Evolutionary conservation across 2,888 invertebrate species (phyloP).

Genomic region (Papilio demoleus): DNA sequence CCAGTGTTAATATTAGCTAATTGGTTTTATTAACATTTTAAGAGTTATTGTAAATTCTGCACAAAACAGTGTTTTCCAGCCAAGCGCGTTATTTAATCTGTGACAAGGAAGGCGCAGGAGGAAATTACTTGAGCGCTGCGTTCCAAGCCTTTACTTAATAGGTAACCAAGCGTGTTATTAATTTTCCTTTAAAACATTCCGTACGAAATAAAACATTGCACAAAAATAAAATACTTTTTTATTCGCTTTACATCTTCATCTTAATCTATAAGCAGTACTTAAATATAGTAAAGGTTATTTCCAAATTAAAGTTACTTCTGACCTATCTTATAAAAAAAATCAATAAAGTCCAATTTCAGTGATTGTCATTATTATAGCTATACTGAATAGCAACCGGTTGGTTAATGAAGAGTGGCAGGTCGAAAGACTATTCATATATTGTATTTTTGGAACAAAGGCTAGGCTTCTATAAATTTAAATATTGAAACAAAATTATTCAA

Average conservation of each 20-base stretch:
- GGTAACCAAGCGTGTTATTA: slow-evolving; percentile 16
- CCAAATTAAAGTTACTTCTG: background rate
- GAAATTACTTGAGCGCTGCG: slow-evolving; percentile 21
- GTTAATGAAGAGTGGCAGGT: too few relatives aligned
- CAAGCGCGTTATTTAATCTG: slow-evolving; percentile 15
- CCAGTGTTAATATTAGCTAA: too few relatives aligned
- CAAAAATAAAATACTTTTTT: background rate
- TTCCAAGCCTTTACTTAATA: slow-evolving; percentile 25
- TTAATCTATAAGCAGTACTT: background rate
- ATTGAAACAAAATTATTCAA: too few relatives aligned
- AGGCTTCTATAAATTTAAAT: background rate
- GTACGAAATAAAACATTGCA: background rate
- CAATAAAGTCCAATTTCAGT: background rate
- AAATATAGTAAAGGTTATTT: too few relatives aligned
- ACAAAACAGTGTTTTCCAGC: background rate
- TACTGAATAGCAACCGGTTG: background rate
- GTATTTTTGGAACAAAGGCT: background rate
- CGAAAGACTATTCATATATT: too few relatives aligned
- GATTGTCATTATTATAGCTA: background rate
- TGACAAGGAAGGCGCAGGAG: slow-evolving; percentile 10
- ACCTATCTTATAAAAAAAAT: background rate
- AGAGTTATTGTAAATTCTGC: background rate
- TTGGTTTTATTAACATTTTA: background rate
- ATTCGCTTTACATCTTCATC: background rate
- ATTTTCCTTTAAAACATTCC: slow-evolving; percentile 4